Conservation (phyloP, 2,113 vertebrate genomes). For the Leucoraja erinaceus region DNA sequence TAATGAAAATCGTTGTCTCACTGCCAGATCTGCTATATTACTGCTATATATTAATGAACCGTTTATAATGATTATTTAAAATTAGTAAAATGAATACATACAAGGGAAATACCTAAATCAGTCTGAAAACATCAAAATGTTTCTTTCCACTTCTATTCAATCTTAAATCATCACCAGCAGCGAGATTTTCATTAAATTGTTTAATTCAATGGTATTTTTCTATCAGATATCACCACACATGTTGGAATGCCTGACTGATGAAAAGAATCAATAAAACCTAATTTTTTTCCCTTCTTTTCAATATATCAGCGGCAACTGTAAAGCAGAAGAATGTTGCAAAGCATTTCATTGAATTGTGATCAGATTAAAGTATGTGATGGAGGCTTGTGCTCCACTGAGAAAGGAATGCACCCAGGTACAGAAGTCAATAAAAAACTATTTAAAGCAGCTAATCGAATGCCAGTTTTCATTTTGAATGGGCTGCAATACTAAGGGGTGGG, state of each 20-base stretch:
- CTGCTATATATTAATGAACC: not conserved
- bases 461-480: not conserved
- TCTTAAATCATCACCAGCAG: not conserved
- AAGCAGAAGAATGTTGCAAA: not conserved
- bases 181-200: not conserved
- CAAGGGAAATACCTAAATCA: not conserved
- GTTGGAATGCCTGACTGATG: not conserved
- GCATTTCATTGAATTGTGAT: not conserved
- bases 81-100: not conserved
- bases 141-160: not conserved
- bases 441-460: too few species aligned
- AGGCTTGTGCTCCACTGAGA: not conserved
- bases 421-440: not conserved
- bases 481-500: not conserved
- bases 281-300: not conserved
- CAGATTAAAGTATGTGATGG: not conserved
- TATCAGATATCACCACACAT: not conserved
- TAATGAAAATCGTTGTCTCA: not conserved
- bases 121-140: not conserved
- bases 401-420: not conserved
- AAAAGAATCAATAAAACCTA: not conserved
- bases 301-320: not conserved
- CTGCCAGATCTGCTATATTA: not conserved
- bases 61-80: not conserved
- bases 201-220: not conserved